A percentile compares a stretch with the other conserved stretches of the same genome.
Evolutionary conservation across 1,140 invertebrate genomes (phyloP).

Genomic region (Drosophila kohkoa): DNA sequence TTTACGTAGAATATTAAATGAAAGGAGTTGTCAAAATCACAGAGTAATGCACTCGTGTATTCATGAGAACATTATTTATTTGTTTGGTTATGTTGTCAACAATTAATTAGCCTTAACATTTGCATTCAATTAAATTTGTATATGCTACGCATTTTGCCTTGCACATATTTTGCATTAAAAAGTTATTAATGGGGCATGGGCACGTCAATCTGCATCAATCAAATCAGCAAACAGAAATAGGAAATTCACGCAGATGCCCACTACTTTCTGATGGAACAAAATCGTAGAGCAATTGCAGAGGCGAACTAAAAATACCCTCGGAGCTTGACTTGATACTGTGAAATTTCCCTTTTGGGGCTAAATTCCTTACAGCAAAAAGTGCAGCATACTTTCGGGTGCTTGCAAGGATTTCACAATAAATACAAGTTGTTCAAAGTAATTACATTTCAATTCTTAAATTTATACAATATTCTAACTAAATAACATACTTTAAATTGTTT

Average conservation of each 20-base stretch:
- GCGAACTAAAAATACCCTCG: background rate
- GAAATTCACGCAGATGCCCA: constrained; percentile 34
- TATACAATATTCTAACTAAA: background rate
- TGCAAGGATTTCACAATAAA: constrained; percentile 1
- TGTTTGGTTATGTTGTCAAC: constrained; percentile 42
- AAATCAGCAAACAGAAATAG: constrained; percentile 51
- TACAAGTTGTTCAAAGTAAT: background rate
- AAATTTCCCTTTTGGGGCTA: background rate
- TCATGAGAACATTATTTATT: constrained; percentile 8
- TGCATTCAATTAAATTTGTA: constrained; percentile 76
- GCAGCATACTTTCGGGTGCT: background rate
- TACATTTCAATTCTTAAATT: background rate
- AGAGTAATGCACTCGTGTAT: constrained; percentile 2
- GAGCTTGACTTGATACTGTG: background rate
- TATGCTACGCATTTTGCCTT: constrained; percentile 36
- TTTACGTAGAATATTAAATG: constrained; percentile 7
- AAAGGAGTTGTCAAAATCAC: constrained; percentile 17
- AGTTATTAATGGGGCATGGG: constrained; percentile 69
- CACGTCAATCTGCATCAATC: constrained; percentile 73
- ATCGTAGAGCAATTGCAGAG: background rate
- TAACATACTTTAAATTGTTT: background rate
- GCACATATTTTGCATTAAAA: constrained; percentile 52
- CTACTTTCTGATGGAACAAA: background rate
- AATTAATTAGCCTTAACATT: constrained; percentile 70
- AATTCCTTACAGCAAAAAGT: background rate